Percentiles rank a stretch among this genome's conserved stretches.
These are phyloP conservation scores for Pinctada fucata DNA, from an alignment of 2,888 invertebrate genomes.

Conservation along the genomic window DNA sequence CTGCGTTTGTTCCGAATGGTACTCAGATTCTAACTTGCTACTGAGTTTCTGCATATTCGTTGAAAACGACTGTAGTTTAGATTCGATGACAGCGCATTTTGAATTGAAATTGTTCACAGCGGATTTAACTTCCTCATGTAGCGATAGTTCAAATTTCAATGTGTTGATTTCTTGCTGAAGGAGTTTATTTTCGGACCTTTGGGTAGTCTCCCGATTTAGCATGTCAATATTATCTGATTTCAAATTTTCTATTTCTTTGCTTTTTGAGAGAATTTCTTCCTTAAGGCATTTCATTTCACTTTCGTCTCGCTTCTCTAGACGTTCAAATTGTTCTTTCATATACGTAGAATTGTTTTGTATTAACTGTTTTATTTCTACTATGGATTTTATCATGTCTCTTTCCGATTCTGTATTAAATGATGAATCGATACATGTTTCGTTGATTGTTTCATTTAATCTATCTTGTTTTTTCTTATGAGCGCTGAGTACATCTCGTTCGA, in stretches of 20 bases:
- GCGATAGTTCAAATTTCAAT: neutral
- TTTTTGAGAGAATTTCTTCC: neutral
- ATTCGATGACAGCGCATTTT: neutral
- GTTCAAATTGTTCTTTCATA: neutral
- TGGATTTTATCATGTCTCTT: neutral
- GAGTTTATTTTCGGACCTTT: neutral
- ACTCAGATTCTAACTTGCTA: neutral
- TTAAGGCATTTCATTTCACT: neutral
- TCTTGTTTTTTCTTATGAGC: neutral
- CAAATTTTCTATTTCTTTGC: neutral
- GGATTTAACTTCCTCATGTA: neutral
- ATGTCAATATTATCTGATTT: neutral
- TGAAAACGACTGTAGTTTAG: neutral
- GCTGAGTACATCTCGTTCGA: neutral
- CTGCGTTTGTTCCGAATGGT: no score
- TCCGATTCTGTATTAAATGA: neutral
- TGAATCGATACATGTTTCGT: neutral
- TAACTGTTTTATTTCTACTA: neutral
- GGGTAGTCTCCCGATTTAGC: no score
- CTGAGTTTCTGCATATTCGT: neutral
- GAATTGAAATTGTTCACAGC: neutral
- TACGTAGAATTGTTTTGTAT: neutral
- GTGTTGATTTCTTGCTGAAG: neutral
- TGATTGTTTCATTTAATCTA: neutral
- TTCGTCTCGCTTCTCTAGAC: neutral